Base-by-base conservation (phyloP, 2,888 invertebrate species). In the Pristionchus exspectatus region DNA sequence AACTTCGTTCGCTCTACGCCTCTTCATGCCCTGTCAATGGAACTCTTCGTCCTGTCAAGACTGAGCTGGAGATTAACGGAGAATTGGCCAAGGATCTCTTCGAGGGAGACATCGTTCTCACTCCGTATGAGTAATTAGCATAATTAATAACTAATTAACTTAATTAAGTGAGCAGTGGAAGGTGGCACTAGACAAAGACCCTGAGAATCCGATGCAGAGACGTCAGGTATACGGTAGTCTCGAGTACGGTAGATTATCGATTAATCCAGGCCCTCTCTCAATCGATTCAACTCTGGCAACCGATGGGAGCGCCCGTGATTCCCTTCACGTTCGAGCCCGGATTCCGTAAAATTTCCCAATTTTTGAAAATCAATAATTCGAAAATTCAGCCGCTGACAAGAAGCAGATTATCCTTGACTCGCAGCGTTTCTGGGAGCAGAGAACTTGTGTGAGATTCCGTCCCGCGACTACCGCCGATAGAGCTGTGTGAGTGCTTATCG, bases 111-210 rank as follows among this genome's bases (percentile, higher is more conserved):
- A 54, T 84, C n/a, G 56, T 59, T 27, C 84, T 84, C 27, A 86
- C 86, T 27, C 86, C 63, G 86, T 86, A 44, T 5, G 77, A 77
- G 10, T 30, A 38, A 77, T 77, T 44, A 21, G 0, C 4, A 21
- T 30, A 77, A 77, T 44, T 77, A 44, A 24, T 86, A 4, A n/a
- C 14, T 27, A 63, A 86, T 66, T 66, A 63, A 24, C 4, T 66
- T 10, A 86, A 44, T 63, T 54, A 59, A 86, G 86, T 21, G 86
- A 86, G 63, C 86, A 86, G n/a, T 86, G 86, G 86, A 66, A 59
- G 27, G 50, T 63, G 0, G 86, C 86, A 3, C 38, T 63, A 18
- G 86, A 86, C 24, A 59, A 27, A 66, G 86, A 86, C 38, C 86
- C 86, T 24, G 38, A 59, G 59, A 59, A 86, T 14, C 59, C 59